Conservation (phyloP, 53 echinoderm and acorn worm species). For the Henricia sp. region DNA sequence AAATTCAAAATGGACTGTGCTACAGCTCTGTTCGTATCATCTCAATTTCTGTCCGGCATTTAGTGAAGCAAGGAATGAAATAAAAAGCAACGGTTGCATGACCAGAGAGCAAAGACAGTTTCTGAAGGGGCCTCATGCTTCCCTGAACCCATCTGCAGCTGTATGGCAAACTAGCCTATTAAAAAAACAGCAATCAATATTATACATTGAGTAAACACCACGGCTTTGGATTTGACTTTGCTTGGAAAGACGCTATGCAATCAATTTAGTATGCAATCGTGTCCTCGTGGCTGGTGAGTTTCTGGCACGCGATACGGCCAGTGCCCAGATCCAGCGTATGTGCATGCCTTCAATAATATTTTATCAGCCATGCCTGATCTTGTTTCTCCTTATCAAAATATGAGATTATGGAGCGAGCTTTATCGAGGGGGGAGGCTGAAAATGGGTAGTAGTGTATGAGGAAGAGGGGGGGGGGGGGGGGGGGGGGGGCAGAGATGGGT, state of each 20-base stretch:
- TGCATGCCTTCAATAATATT: constrained; percentile 57
- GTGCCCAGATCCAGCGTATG: not conserved
- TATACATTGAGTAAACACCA: constrained; percentile 53
- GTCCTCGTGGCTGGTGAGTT: not conserved
- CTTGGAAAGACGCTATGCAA: not conserved
- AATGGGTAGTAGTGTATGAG: not conserved
- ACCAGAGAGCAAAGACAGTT: too few relatives aligned
- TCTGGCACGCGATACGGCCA: not conserved
- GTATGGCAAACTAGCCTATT: constrained; percentile 54
- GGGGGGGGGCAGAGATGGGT: not conserved
- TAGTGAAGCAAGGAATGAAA: too few relatives aligned
- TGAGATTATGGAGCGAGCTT: constrained; percentile 31
- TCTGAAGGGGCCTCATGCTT: too few relatives aligned
- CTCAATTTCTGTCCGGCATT: too few relatives aligned
- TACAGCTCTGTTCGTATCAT: too few relatives aligned
- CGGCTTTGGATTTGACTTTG: constrained; percentile 10
- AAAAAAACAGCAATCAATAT: constrained; percentile 58
- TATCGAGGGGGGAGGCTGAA: not conserved
- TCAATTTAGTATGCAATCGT: constrained; percentile 52
- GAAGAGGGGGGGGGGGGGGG: not conserved
- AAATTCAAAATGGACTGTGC: too few relatives aligned
- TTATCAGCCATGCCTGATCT: constrained; percentile 49
- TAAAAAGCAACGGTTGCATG: too few relatives aligned
- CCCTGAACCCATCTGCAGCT: constrained; percentile 42
- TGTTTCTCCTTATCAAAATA: constrained; percentile 63